Evolutionary conservation across 2,113 vertebrate species (phyloP).

Genomic region (Tonatia bakeri): DNA sequence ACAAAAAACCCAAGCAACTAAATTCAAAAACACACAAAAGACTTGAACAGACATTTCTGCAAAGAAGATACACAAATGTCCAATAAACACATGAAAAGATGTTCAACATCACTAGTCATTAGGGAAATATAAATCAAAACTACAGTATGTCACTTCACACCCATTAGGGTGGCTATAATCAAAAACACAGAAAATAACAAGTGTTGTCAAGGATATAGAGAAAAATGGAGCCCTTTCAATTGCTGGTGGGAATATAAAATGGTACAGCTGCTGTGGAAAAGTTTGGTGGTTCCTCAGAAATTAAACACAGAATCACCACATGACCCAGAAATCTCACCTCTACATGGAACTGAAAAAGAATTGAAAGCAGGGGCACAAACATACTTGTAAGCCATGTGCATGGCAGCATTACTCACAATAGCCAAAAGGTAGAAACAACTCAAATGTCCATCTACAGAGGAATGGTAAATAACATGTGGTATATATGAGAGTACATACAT

Average conservation of each 20-base stretch:
- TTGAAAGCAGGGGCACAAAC: neutral
- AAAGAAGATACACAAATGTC: neutral
- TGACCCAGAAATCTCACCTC: neutral
- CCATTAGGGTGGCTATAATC: neutral
- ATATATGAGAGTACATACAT: neutral
- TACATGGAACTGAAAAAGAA: neutral
- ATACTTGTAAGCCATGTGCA: neutral
- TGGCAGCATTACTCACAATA: neutral
- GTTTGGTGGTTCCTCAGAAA: neutral
- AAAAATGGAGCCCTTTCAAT: neutral
- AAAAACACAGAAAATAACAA: neutral
- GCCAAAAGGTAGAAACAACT: neutral
- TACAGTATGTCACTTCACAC: neutral
- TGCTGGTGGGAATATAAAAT: neutral
- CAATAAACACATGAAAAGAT: neutral
- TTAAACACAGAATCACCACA: neutral
- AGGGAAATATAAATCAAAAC: constrained; percentile 4
- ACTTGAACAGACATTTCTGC: neutral
- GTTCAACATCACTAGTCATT: neutral
- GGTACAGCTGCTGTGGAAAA: neutral
- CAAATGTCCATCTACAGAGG: neutral
- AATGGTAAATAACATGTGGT: neutral
- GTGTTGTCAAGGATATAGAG: neutral
- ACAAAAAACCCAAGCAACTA: neutral
- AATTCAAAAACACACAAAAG: neutral